Evolutionary conservation across 2,888 invertebrate species (phyloP).

Genomic region (Polyommatus icarus): DNA sequence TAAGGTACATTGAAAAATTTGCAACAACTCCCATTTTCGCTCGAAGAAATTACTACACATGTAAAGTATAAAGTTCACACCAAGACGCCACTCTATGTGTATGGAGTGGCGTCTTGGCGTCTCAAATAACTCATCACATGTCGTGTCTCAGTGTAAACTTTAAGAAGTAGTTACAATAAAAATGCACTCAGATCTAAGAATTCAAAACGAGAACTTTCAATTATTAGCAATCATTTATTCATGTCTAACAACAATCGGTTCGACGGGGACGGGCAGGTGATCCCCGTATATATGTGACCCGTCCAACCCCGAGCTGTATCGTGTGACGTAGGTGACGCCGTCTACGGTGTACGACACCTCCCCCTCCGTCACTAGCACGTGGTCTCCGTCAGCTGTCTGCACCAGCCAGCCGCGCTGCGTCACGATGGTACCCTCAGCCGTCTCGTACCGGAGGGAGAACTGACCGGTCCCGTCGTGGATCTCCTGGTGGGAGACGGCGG

Average conservation of each 20-base stretch:
- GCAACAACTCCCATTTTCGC: too few relatives aligned
- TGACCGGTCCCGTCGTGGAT: slow-evolving; percentile 55
- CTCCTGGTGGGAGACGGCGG: slow-evolving; percentile 54
- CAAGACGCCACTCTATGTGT: too few relatives aligned
- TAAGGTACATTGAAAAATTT: too few relatives aligned
- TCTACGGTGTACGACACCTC: slow-evolving; percentile 56
- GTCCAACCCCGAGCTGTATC: slow-evolving; percentile 55
- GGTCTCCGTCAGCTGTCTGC: slow-evolving; percentile 47
- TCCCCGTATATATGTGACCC: slow-evolving; percentile 53
- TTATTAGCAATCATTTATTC: not conserved
- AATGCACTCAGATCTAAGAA: not conserved
- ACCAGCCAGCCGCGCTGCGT: slow-evolving; percentile 52
- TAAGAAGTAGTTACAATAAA: too few relatives aligned
- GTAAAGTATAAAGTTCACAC: too few relatives aligned
- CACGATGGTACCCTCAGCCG: slow-evolving; percentile 56
- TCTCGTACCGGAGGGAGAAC: slow-evolving; percentile 54
- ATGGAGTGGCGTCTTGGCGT: too few relatives aligned
- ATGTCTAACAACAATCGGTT: slow-evolving; percentile 34
- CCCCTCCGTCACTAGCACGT: slow-evolving; percentile 56
- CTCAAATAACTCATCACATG: too few relatives aligned
- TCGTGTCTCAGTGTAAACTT: too few relatives aligned
- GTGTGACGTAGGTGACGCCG: slow-evolving; percentile 58
- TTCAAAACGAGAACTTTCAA: not conserved
- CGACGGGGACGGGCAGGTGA: slow-evolving; percentile 52
- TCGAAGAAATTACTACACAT: too few relatives aligned